Evolutionary conservation across 2,888 invertebrate species (phyloP), one percentile per base, ranked within the genome.

Genomic region (Unio delphinus): DNA sequence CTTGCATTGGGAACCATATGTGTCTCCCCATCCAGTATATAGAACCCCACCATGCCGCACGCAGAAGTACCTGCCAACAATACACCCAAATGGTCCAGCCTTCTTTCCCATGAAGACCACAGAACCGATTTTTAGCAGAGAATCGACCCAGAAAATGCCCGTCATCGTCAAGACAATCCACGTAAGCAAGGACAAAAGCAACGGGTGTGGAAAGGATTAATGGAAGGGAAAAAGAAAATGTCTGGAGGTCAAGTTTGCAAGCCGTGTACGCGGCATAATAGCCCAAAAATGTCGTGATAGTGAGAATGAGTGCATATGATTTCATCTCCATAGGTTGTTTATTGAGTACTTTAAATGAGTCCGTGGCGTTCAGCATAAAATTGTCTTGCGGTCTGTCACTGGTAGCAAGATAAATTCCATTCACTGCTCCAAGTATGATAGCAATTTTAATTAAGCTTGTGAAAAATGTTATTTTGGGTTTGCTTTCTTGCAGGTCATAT

Each of bases 251-350:
- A 56, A 91, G 87, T 79, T 90, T 91, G 80, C 92, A 92, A 4
- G 92, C 91, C 71, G 92, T 91, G 76, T 91, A 90, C 30, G 88
- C 89, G 64, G 89, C 86, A 71, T 91, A 90, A 76, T 91, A 91
- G 6, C 79, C 81, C 34, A 82, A 76, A 58, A 78, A 80, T 3
- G 78, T 64, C 3, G 78, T 64, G 28, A 81, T 54, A 2, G 78
- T 76, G 30, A 81, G 58, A 18, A 71, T 70, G 15, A 80, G 34
- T 6, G 80, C 74, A 17, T 78, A 70, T 6, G 76, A 55, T 34
- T 75, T 75, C 20, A 70, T 61, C 45, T 60, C 64, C 6, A 74
- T n/a, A 1, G 65, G 61, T 23, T 65, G 55, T 0, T 73, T 55
- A 20, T 20, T 54, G 20, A 74, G 69, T 34, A 61, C 64, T 0